Percentiles rank a stretch among this genome's conserved stretches.
These are phyloP conservation scores for Pluvialis apricaria DNA, from an alignment of 2,113 vertebrate species.

Conservation along the genomic window DNA sequence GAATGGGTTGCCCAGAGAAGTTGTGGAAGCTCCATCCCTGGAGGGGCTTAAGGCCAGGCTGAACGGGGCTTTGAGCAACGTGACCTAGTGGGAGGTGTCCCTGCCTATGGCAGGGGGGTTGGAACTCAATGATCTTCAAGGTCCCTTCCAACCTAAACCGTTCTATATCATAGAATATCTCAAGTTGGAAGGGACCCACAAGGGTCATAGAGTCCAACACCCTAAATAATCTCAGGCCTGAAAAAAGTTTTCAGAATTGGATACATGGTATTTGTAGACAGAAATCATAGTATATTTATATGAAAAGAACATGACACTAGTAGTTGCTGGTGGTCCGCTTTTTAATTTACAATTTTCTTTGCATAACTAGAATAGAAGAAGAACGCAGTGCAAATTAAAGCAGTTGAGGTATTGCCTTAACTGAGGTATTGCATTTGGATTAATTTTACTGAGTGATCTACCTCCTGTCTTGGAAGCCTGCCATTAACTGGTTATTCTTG, in stretches of 20 bases:
- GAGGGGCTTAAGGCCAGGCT: no score
- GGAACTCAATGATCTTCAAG: no score
- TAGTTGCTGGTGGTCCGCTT: background rate
- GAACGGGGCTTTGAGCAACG: no score
- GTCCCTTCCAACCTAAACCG: no score
- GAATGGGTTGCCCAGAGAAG: no score
- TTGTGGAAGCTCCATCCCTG: no score
- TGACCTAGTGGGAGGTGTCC: no score
- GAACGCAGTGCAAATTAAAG: background rate
- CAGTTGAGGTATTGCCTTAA: background rate
- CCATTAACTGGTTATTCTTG: background rate
- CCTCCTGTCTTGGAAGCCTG: background rate
- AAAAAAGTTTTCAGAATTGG: background rate
- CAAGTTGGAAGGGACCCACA: background rate
- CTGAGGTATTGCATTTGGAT: background rate
- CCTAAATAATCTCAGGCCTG: background rate
- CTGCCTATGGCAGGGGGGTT: no score
- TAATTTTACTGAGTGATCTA: background rate
- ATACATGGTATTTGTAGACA: no score
- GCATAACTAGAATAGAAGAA: background rate
- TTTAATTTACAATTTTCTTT: background rate
- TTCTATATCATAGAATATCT: background rate
- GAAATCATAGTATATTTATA: background rate
- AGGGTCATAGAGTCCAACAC: background rate
- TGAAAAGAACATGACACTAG: background rate